Conservation (phyloP, 2,888 invertebrate genomes). For the Erebia palarica region DNA sequence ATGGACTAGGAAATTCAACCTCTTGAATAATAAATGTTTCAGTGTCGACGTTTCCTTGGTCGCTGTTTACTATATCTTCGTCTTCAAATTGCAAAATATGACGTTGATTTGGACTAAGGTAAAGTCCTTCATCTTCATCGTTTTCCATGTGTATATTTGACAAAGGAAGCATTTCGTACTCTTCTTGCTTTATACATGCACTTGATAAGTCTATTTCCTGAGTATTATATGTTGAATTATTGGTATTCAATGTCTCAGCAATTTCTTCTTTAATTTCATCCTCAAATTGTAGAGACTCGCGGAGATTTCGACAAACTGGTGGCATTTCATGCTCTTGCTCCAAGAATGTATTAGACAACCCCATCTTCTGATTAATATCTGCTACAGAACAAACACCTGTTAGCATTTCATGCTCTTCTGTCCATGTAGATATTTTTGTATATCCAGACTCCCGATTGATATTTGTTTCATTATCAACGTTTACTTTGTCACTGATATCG, state of each 20-base stretch:
- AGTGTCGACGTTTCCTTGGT: neutral
- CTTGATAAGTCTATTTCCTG: neutral
- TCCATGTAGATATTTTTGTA: neutral
- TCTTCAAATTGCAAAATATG: too few relatives aligned
- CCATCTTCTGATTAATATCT: neutral
- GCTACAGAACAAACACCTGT: neutral
- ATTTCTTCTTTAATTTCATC: neutral
- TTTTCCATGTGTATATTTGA: neutral
- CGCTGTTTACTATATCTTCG: neutral
- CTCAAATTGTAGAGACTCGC: neutral
- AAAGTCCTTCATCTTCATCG: neutral
- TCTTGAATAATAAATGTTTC: neutral
- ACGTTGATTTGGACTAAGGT: neutral
- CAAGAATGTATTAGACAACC: too few relatives aligned
- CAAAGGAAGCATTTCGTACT: neutral
- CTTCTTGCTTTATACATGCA: neutral
- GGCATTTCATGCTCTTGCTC: neutral
- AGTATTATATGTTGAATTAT: too few relatives aligned
- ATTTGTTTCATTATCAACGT: neutral
- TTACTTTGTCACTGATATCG: neutral
- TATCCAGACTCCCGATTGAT: neutral
- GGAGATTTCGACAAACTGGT: neutral
- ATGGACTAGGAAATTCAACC: neutral
- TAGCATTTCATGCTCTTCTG: neutral
- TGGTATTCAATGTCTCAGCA: neutral